These are phyloP conservation scores for Xanthia togata DNA, from an alignment of 2,888 invertebrate genomes.

Conservation along the genomic window DNA sequence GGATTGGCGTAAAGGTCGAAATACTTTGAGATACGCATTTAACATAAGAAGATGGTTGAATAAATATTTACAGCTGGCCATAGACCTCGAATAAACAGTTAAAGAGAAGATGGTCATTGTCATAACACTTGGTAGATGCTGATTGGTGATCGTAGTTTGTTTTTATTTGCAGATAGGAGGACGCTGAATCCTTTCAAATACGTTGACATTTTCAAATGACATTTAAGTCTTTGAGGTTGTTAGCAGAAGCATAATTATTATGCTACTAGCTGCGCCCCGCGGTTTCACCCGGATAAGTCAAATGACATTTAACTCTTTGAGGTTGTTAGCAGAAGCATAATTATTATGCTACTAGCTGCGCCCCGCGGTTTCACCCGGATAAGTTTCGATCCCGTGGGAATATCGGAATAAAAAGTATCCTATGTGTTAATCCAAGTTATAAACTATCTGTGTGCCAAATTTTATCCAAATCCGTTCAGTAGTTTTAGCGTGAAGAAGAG, in stretches of 20 bases:
- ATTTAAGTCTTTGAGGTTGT: not conserved
- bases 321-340: too few species aligned
- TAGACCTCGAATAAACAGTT: not conserved
- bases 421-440: too few species aligned
- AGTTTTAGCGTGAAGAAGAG: too few species aligned
- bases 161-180: not conserved
- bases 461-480: too few species aligned
- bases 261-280: too few species aligned
- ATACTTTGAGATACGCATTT: conserved; percentile 52
- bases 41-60: conserved; percentile 21
- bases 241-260: not conserved
- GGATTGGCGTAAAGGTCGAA: conserved; percentile 48
- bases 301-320: too few species aligned
- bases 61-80: conserved; percentile 8
- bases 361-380: too few species aligned
- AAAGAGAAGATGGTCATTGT: not conserved
- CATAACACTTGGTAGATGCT: not conserved
- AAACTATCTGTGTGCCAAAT: too few species aligned
- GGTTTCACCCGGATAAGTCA: too few species aligned
- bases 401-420: too few species aligned
- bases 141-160: not conserved
- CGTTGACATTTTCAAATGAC: not conserved
- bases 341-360: too few species aligned
- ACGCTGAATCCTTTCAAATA: not conserved
- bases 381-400: too few species aligned